A percentile compares a stretch with the other conserved stretches of the same genome.
Conservation (phyloP, 1,140 invertebrate genomes). For the Chrysopa pallens region DNA sequence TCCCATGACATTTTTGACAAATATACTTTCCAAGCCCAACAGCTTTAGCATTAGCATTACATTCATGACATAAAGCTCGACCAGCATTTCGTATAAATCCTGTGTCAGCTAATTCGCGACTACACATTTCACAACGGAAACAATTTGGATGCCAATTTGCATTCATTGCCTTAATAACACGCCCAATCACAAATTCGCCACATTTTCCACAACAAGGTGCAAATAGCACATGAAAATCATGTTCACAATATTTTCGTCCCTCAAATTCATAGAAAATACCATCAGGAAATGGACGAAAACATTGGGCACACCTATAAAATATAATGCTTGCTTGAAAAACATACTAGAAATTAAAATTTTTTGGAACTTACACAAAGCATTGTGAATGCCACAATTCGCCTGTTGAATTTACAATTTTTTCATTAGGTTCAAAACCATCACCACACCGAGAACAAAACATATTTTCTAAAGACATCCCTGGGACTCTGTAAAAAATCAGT, state of each 20-base stretch:
- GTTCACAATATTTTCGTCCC: conserved; percentile 96
- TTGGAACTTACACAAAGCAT: conserved; percentile 89
- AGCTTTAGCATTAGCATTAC: conserved; percentile 91
- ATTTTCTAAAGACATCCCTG: conserved; percentile 64
- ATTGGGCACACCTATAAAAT: conserved; percentile 80
- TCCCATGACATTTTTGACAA: conserved; percentile 95
- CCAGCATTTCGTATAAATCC: conserved; percentile 93
- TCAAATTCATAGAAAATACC: conserved; percentile 99
- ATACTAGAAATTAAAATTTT: not conserved
- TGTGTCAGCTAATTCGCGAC: conserved; percentile 78
- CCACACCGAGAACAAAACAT: conserved; percentile 89
- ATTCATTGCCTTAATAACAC: conserved; percentile 99
- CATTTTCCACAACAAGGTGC: conserved; percentile 97
- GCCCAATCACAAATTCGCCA: conserved; percentile 88
- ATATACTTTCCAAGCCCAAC: conserved; percentile 91
- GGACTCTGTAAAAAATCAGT: conserved; percentile 34
- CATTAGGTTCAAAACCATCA: conserved; percentile 84
- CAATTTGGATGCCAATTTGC: conserved; percentile 96
- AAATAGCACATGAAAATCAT: conserved; percentile 97
- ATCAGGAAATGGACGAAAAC: conserved; percentile 93
- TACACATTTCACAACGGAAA: conserved; percentile 90
- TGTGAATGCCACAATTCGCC: conserved; percentile 97
- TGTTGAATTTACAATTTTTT: conserved; percentile 98
- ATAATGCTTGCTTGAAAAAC: not conserved
- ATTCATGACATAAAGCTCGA: conserved; percentile 89